Percentiles rank a stretch among this genome's conserved stretches.
Conservation (phyloP, 1,140 invertebrate genomes). For the Araneus ventricosus region DNA sequence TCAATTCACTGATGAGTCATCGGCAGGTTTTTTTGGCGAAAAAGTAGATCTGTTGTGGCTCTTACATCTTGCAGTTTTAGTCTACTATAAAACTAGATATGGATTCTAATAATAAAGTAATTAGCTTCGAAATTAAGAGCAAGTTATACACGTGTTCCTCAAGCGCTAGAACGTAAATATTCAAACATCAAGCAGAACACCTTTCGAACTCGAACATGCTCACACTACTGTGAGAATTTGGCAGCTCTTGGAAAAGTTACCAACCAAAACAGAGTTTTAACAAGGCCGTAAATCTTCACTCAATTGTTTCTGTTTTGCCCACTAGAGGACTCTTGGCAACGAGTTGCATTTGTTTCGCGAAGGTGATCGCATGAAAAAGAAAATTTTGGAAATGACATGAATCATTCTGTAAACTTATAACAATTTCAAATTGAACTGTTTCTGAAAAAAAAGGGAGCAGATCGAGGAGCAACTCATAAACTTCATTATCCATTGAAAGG, state of each 20-base stretch:
- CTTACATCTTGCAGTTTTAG: constrained; percentile 19
- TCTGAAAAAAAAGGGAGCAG: too few species aligned
- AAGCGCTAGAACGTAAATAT: constrained; percentile 30
- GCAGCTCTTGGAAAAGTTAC: not conserved
- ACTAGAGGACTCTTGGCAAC: constrained; percentile 27
- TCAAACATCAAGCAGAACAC: constrained; percentile 43
- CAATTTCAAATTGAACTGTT: too few species aligned
- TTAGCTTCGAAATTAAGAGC: not conserved
- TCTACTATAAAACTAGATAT: not conserved
- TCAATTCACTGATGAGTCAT: constrained; percentile 65
- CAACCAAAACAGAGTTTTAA: constrained; percentile 6
- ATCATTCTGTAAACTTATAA: too few species aligned
- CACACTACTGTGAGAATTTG: not conserved
- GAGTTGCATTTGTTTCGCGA: too few species aligned
- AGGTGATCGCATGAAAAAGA: too few species aligned
- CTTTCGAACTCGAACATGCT: constrained; percentile 35
- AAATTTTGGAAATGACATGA: too few species aligned
- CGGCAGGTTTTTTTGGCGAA: constrained; percentile 21
- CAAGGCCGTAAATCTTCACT: not conserved
- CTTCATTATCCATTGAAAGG: too few species aligned
- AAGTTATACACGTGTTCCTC: constrained; percentile 42
- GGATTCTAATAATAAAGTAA: constrained; percentile 7
- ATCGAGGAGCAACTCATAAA: too few species aligned
- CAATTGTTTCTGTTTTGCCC: not conserved
- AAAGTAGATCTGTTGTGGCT: not conserved